These are phyloP conservation scores for Microctonus aethiopoides DNA, from an alignment of 2,888 invertebrate species.

Conservation along the genomic window DNA sequence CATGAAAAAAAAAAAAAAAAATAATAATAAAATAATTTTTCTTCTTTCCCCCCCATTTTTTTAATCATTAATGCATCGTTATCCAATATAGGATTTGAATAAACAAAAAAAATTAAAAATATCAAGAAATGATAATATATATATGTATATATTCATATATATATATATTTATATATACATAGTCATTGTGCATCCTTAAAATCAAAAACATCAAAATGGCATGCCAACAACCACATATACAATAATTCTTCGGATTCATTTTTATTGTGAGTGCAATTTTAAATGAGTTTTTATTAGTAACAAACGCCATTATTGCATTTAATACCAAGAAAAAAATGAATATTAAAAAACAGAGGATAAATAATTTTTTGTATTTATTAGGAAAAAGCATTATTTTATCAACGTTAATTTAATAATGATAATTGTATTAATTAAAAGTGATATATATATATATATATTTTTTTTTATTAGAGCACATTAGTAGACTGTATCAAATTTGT, in stretches of 20 bases:
- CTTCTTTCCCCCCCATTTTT: constrained; percentile 33
- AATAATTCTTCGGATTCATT: constrained; percentile 35
- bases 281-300: not conserved
- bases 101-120: constrained; percentile 27
- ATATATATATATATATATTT: no score
- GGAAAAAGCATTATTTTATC: not conserved
- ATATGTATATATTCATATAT: not conserved
- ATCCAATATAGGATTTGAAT: constrained; percentile 45
- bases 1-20: no score
- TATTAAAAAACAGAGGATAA: not conserved
- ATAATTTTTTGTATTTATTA: not conserved
- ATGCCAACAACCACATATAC: constrained; percentile 57
- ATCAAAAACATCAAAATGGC: constrained; percentile 59
- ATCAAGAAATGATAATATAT: not conserved
- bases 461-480: not conserved
- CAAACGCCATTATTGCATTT: constrained; percentile 14
- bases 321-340: not conserved
- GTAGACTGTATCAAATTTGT: not conserved
- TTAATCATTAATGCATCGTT: constrained; percentile 37
- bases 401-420: not conserved
- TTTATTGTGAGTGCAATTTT: not conserved
- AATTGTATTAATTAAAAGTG: no score
- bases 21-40: no score
- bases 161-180: constrained; percentile 58
- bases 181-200: constrained; percentile 67